Percentiles rank a stretch among this genome's conserved stretches.
These are phyloP conservation scores for Chloroceryle inda DNA, from an alignment of 2,797 vertebrate genomes.

Conservation along the genomic window DNA sequence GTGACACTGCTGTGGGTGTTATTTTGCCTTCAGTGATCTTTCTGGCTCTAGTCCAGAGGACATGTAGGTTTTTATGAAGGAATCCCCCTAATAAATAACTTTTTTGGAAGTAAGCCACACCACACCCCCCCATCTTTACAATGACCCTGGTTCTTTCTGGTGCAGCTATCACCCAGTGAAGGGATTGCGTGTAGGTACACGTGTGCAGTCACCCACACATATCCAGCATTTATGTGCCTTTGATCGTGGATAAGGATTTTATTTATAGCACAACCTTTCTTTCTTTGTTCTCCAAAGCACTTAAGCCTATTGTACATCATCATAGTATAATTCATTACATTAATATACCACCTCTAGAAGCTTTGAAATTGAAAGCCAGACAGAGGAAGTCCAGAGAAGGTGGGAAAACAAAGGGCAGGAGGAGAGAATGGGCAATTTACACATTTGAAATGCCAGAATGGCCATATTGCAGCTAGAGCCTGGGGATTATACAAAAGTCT, in stretches of 20 bases:
- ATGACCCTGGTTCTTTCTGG: not conserved
- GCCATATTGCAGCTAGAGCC: not conserved
- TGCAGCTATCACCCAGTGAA: not conserved
- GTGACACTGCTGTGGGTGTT: not conserved
- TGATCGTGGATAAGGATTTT: not conserved
- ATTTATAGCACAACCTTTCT: conserved; percentile 57
- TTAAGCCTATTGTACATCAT: conserved; percentile 53
- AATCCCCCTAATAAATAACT: not conserved
- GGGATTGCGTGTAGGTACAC: not conserved
- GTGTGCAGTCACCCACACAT: not conserved
- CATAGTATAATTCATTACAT: conserved; percentile 29
- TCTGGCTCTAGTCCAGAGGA: not conserved
- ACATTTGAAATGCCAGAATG: not conserved
- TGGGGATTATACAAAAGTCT: not conserved
- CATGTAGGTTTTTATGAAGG: not conserved
- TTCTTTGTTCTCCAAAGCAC: conserved; percentile 30
- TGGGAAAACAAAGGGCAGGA: not conserved
- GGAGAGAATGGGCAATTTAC: not conserved
- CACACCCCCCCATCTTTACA: not conserved
- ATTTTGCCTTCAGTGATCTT: not conserved
- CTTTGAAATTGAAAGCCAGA: not conserved
- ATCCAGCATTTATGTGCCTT: not conserved
- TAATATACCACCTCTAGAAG: conserved; percentile 38
- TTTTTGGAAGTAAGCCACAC: not conserved
- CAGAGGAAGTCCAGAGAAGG: not conserved